phyloP scores from a whole-genome alignment of 2,113 vertebrate species.

The Bucco capensis region DNA sequence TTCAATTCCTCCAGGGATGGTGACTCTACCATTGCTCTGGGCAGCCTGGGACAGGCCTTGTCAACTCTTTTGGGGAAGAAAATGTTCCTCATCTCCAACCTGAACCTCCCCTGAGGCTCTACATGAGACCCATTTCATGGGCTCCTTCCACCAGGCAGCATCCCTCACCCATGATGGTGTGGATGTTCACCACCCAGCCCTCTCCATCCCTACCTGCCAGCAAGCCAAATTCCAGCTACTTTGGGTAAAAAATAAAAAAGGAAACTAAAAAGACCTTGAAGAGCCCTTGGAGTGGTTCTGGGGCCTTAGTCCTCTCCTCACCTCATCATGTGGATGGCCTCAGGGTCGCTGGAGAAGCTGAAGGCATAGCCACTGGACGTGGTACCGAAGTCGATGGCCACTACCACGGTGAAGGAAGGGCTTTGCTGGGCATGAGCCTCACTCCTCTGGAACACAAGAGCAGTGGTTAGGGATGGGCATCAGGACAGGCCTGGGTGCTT shows the following conservation, averaged over 20 bases:
- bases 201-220: neutral
- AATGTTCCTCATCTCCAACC: too few species aligned
- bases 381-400: constrained; percentile 94
- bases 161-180: rapidly evolving
- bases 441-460: constrained; percentile 70
- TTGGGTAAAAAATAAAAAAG: too few species aligned
- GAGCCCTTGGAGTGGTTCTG: rapidly evolving
- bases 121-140: rapidly evolving
- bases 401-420: constrained; percentile 83
- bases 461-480: neutral
- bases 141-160: neutral
- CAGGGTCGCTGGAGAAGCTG: constrained; percentile 89
- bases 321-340: constrained; percentile 98
- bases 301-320: neutral
- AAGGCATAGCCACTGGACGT: constrained; percentile 96
- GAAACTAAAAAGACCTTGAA: neutral
- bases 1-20: neutral
- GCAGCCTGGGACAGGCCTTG: neutral
- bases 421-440: constrained; percentile 70
- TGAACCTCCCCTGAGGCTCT: too few species aligned
- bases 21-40: neutral
- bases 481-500: rapidly evolving
- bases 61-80: neutral
- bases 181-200: rapidly evolving
- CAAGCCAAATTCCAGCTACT: rapidly evolving